A percentile compares a stretch with the other conserved stretches of the same genome.
phyloP scores from a whole-genome alignment of 2,888 invertebrate species.

The Gryllus longicercus region DNA sequence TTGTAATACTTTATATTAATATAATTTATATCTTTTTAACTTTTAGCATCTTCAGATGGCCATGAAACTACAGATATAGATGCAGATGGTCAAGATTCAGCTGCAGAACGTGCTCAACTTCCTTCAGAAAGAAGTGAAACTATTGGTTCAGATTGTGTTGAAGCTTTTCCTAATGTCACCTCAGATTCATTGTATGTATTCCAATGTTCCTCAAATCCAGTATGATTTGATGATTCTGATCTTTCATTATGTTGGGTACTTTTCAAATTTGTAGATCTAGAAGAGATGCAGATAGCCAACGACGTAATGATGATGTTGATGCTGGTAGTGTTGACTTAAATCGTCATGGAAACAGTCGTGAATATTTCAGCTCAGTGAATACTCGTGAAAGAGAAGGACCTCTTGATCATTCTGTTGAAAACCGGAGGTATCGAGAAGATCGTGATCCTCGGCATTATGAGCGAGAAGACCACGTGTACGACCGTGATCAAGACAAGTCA shows the following conservation, averaged over 20 bases:
- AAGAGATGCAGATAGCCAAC: slow-evolving; percentile 5
- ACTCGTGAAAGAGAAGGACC: not conserved
- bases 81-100: slow-evolving; percentile 11
- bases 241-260: not conserved
- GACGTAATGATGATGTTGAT: not conserved
- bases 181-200: not conserved
- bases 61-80: not conserved
- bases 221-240: not conserved
- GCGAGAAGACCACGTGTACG: slow-evolving; percentile 3
- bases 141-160: slow-evolving; percentile 41
- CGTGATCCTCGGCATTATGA: slow-evolving; percentile 33
- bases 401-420: slow-evolving; percentile 32
- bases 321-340: slow-evolving; percentile 19
- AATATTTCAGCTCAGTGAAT: not conserved
- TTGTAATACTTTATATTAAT: too few relatives aligned
- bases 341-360: slow-evolving; percentile 27
- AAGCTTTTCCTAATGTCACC: slow-evolving; percentile 29
- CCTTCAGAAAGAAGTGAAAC: slow-evolving; percentile 41
- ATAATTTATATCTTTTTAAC: too few relatives aligned
- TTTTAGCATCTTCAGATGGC: not conserved
- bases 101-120: slow-evolving; percentile 31
- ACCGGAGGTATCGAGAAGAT: slow-evolving; percentile 33
- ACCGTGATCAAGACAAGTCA: not conserved
- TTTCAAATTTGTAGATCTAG: not conserved
- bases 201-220: not conserved